Evolutionary conservation across 2,113 vertebrate genomes (phyloP).

Genomic region (Bambusicola thoracicus): DNA sequence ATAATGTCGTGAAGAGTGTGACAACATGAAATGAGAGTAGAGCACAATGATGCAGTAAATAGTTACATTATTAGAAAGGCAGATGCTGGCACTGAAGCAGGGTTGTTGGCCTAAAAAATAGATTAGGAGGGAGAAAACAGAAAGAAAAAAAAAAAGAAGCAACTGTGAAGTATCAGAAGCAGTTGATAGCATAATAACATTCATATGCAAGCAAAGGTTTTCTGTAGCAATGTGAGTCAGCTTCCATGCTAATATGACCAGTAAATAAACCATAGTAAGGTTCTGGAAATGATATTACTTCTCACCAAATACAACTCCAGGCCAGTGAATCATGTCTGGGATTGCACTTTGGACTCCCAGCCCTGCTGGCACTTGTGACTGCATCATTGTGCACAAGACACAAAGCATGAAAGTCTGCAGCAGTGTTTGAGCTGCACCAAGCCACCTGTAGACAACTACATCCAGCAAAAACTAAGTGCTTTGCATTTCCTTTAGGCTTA

Average conservation of each 20-base stretch:
- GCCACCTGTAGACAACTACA: not conserved
- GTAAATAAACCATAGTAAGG: constrained; percentile 47
- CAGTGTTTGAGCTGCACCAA: rapidly evolving
- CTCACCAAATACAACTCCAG: constrained; percentile 10
- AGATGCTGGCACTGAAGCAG: constrained; percentile 61
- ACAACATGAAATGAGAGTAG: constrained; percentile 63
- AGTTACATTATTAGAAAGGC: constrained; percentile 68
- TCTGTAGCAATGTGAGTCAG: constrained; percentile 25
- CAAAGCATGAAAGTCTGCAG: not conserved
- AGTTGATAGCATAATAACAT: constrained; percentile 31
- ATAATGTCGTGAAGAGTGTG: constrained; percentile 52
- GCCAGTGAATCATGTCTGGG: not conserved
- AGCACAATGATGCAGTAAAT: constrained; percentile 70
- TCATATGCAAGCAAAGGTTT: constrained; percentile 39
- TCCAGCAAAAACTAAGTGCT: not conserved
- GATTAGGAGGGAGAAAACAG: constrained; percentile 49
- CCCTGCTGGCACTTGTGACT: not conserved
- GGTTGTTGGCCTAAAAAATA: constrained; percentile 60
- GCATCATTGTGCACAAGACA: not conserved
- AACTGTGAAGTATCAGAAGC: constrained; percentile 10
- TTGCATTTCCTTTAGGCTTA: not conserved
- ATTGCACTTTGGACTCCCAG: not conserved
- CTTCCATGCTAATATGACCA: constrained; percentile 30
- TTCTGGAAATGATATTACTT: not conserved
- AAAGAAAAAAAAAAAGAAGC: constrained; percentile 7